A percentile compares a stretch with the other conserved stretches of the same genome.
Evolutionary conservation across 2,888 invertebrate species (phyloP).

Genomic region (Athalia cordata): DNA sequence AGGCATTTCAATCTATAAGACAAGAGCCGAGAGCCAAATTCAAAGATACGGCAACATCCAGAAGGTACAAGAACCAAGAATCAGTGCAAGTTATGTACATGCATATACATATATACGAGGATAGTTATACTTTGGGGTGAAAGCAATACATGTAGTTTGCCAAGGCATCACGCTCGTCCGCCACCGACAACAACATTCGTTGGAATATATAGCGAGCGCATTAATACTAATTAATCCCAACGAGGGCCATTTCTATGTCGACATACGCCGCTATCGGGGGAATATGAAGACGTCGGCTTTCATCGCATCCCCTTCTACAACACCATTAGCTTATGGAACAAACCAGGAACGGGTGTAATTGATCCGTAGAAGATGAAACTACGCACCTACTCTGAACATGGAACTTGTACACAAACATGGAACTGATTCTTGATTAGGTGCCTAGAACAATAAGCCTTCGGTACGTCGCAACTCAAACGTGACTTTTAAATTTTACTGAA

Average conservation of each 20-base stretch:
- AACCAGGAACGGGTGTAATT: not conserved
- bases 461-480: not conserved
- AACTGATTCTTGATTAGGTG: not conserved
- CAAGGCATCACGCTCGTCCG: not conserved
- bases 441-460: not conserved
- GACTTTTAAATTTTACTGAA: not conserved
- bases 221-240: constrained; percentile 29
- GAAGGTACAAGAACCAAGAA: constrained; percentile 8
- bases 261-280: not conserved
- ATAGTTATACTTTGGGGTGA: not conserved
- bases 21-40: constrained; percentile 4
- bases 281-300: not conserved
- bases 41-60: not conserved
- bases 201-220: not conserved
- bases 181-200: constrained; percentile 8
- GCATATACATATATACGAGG: not conserved
- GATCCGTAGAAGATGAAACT: not conserved
- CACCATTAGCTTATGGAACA: not conserved
- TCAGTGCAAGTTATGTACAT: not conserved
- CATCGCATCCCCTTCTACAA: not conserved
- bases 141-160: not conserved
- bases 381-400: not conserved
- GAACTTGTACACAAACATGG: not conserved
- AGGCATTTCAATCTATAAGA: not conserved
- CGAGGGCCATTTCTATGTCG: constrained; percentile 13